phyloP scores from a whole-genome alignment of 2,888 invertebrate species.

The Macaria liturata region DNA sequence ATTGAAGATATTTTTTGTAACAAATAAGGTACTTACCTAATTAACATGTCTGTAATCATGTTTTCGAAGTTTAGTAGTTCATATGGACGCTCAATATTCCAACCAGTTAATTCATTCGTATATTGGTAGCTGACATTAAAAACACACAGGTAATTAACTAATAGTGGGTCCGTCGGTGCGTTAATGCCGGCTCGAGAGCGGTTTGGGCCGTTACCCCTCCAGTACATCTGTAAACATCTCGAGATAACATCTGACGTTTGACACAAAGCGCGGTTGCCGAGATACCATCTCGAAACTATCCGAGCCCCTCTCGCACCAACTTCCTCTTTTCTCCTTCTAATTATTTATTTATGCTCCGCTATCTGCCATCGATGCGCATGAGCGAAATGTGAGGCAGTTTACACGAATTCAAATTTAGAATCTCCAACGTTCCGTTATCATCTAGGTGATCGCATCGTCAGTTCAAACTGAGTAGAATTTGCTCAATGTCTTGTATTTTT shows the following conservation, averaged over 20 bases:
- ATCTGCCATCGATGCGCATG: conserved; percentile 79
- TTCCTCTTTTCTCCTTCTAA: conserved; percentile 74
- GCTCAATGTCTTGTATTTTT: conserved; percentile 43
- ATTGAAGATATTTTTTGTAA: background rate
- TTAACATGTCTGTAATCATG: too few species aligned
- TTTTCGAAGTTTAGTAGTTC: background rate
- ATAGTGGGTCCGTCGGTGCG: conserved; percentile 56
- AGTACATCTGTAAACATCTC: conserved; percentile 82
- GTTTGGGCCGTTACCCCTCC: conserved; percentile 74
- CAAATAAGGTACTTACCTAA: background rate
- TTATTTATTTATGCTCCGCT: conserved; percentile 80
- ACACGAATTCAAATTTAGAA: conserved; percentile 76
- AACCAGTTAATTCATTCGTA: conserved; percentile 35
- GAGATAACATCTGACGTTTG: conserved; percentile 82
- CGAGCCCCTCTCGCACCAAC: conserved; percentile 53
- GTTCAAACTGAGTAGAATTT: conserved; percentile 49
- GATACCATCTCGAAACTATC: conserved; percentile 79
- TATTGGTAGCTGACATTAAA: conserved; percentile 44
- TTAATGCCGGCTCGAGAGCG: conserved; percentile 71
- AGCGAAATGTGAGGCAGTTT: conserved; percentile 70
- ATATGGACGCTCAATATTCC: conserved; percentile 8
- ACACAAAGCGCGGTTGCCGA: conserved; percentile 81
- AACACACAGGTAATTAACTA: conserved; percentile 71
- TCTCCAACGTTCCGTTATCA: conserved; percentile 58
- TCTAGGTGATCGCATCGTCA: conserved; percentile 69